These are phyloP conservation scores for Neoniphon sammara DNA, from an alignment of 2,797 vertebrate species.

Conservation along the genomic window DNA sequence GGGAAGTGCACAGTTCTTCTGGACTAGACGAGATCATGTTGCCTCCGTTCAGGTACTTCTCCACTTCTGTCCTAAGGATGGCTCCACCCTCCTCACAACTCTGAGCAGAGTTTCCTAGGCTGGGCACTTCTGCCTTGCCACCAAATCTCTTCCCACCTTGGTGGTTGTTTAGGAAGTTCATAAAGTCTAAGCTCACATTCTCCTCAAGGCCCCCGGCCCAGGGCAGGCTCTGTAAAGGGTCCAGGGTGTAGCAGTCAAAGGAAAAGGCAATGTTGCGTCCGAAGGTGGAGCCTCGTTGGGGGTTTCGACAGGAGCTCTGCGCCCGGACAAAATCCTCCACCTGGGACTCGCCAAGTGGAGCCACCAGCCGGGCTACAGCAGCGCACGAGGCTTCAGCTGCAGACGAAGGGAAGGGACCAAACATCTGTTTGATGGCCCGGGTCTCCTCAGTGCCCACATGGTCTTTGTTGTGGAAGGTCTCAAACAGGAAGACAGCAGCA, in stretches of 20 bases:
- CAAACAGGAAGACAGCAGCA: slow-evolving; percentile 92
- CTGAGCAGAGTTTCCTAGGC: slow-evolving; percentile 60
- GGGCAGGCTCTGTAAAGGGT: slow-evolving; percentile 86
- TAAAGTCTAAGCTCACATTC: slow-evolving; percentile 83
- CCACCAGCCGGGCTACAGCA: slow-evolving; percentile 84
- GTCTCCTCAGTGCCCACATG: slow-evolving; percentile 91
- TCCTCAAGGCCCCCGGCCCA: slow-evolving; percentile 47
- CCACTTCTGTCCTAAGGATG: slow-evolving; percentile 90
- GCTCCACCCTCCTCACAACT: slow-evolving; percentile 82
- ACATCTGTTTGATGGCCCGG: slow-evolving; percentile 93
- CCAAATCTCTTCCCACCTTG: slow-evolving; percentile 77
- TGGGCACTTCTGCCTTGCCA: slow-evolving; percentile 55
- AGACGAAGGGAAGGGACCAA: slow-evolving; percentile 92
- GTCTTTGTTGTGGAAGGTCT: slow-evolving; percentile 90
- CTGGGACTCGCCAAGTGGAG: slow-evolving; percentile 82
- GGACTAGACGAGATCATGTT: slow-evolving; percentile 88
- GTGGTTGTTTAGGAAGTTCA: slow-evolving; percentile 87
- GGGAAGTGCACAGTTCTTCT: slow-evolving; percentile 93
- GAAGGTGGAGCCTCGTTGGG: slow-evolving; percentile 77
- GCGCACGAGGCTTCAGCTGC: slow-evolving; percentile 87
- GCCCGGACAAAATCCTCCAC: slow-evolving; percentile 85
- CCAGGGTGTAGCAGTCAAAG: slow-evolving; percentile 90
- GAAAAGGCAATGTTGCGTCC: slow-evolving; percentile 92
- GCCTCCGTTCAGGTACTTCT: slow-evolving; percentile 87
- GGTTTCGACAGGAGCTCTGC: slow-evolving; percentile 74